Base-by-base conservation (phyloP, 1,140 invertebrate genomes). In the Agrilus planipennis region DNA sequence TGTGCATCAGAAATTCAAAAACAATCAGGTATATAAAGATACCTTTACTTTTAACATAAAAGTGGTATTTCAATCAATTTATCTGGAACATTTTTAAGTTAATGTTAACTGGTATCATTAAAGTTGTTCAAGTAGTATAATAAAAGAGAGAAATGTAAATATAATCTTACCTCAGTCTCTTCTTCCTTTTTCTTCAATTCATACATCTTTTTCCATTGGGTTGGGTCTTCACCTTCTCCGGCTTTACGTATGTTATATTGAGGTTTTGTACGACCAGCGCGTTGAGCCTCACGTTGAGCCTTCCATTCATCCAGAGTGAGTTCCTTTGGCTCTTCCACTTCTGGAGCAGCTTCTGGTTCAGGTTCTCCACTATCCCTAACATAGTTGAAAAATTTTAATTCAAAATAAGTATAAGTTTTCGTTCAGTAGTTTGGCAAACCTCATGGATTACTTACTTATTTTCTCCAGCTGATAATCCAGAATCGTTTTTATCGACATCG, bases 181-280 rank as follows among this genome's bases (percentile, higher is more conserved):
- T 70, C 75, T 40, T 81, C 76, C 57, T 82, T 81, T 62, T 84
- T 86, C 54, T 84, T 78, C 30, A 89, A 65, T 51, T 78, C 74
- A 49, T 86, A 84, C 73, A 90, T 85, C 54, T 92, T 92, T 63
- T 92, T 91, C 88, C 88, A 92, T 62, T 89, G 85, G 31, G 79
- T 77, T 29, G 80, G 71, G 61, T 91, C 87, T 60, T 92, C 88
- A 23, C 89, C 89, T 69, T 94, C 89, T 28, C 88, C 88, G 39
- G 89, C 84, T 65, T 91, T 90, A 42, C 89, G 77, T 48, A 91
- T 64, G 63, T 94, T 93, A 57, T 84, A 93, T 47, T 81, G 77
- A 18, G 89, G 88, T 55, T 83, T 84, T 28, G 73, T 73, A 54
- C 82, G 73, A 39, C 74, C 73, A 41, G 73, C 74, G 54, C 71